phyloP scores from a whole-genome alignment of 2,113 vertebrate species.

The Mormyrus iriodes region DNA sequence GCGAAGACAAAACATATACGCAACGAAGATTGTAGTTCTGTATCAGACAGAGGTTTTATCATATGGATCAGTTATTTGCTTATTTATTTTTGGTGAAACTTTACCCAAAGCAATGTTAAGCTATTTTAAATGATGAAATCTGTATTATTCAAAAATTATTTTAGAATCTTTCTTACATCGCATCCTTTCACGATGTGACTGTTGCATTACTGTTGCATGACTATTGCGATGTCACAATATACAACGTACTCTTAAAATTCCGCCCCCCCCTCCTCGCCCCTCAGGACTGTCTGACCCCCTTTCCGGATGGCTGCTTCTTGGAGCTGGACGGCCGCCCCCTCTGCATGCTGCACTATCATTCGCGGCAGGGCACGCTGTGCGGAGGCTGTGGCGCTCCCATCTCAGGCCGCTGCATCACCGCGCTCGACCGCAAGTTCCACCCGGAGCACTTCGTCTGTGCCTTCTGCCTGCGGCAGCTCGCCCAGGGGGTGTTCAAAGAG shows the following conservation, averaged over 20 bases:
- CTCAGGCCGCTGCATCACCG: conserved; percentile 70
- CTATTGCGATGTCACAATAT: neutral
- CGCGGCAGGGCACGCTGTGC: conserved; percentile 73
- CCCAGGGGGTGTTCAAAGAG: conserved; percentile 76
- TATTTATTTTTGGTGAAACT: neutral
- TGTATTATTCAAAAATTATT: neutral
- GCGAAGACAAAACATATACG: neutral
- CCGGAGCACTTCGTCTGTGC: conserved; percentile 84
- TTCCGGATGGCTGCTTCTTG: conserved; percentile 67
- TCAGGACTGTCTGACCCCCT: conserved; percentile 76
- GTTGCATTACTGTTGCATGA: neutral
- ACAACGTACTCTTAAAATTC: too few relatives aligned
- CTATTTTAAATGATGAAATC: too few relatives aligned
- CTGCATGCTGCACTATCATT: conserved; percentile 78
- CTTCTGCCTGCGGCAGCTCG: conserved; percentile 77
- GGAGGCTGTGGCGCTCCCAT: conserved; percentile 64
- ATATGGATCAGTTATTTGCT: neutral
- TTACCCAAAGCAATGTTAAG: neutral
- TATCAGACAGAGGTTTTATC: neutral
- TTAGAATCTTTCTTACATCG: neutral
- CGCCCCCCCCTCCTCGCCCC: neutral
- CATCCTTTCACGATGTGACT: neutral
- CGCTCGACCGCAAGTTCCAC: conserved; percentile 73
- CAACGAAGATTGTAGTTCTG: neutral
- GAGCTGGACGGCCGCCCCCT: conserved; percentile 75